These are phyloP conservation scores for Drosophila trichaetosa DNA, from an alignment of 2,888 invertebrate genomes.

Conservation along the genomic window DNA sequence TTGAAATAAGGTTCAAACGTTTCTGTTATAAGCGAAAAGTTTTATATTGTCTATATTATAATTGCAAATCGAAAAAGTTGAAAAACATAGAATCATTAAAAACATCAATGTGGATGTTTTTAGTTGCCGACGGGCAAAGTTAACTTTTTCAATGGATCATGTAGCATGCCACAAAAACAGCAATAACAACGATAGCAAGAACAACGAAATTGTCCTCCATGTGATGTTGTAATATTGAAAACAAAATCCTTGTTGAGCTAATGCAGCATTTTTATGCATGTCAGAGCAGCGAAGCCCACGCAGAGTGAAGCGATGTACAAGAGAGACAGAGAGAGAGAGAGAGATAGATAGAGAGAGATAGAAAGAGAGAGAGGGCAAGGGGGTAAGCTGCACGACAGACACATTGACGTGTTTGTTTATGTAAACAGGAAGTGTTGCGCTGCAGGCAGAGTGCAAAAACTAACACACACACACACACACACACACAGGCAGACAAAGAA, in stretches of 20 bases:
- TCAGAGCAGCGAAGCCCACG: conserved; percentile 7
- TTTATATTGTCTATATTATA: conserved; percentile 8
- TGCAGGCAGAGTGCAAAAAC: conserved; percentile 64
- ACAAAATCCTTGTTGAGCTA: conserved; percentile 72
- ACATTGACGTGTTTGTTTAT: conserved; percentile 76
- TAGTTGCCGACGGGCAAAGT: conserved; percentile 36
- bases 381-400: conserved; percentile 58
- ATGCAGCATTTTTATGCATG: conserved; percentile 62
- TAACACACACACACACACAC: conserved; percentile 34
- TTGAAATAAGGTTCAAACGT: not conserved
- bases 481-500: conserved; percentile 13
- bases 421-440: conserved; percentile 77
- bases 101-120: conserved; percentile 38
- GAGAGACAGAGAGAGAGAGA: not conserved
- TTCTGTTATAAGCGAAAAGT: conserved; percentile 1
- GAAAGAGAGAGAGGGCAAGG: not conserved
- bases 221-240: conserved; percentile 62
- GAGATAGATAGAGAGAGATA: not conserved
- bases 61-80: conserved; percentile 31
- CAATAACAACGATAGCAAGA: conserved; percentile 20
- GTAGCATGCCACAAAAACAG: conserved; percentile 19
- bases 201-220: conserved; percentile 21
- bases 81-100: conserved; percentile 19
- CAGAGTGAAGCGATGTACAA: not conserved
- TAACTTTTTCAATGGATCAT: conserved; percentile 37